These are phyloP conservation scores for Drosophila lacicola DNA, from an alignment of 2,888 invertebrate genomes.

Conservation along the genomic window DNA sequence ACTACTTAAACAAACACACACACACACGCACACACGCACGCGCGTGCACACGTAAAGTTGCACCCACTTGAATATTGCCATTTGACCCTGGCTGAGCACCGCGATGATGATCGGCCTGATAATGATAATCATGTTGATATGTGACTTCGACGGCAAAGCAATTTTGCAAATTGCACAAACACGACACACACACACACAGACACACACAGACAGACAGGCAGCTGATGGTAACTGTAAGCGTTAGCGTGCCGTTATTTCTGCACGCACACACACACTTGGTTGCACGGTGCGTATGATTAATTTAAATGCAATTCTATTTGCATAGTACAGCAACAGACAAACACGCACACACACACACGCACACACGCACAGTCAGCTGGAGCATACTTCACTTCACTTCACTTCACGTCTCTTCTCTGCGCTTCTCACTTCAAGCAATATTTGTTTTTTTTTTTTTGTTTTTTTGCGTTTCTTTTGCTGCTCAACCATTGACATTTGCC, in stretches of 20 bases:
- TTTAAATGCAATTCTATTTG: conserved; percentile 78
- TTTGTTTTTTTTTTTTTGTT: conserved; percentile 1
- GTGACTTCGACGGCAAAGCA: conserved; percentile 56
- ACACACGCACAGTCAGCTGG: not conserved
- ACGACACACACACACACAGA: conserved; percentile 21
- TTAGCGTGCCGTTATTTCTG: conserved; percentile 17
- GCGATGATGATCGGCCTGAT: conserved; percentile 13
- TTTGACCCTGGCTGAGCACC: conserved; percentile 30
- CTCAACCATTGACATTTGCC: conserved; percentile 39
- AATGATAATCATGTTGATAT: conserved; percentile 20
- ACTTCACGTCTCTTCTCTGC: not conserved
- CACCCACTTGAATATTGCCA: conserved; percentile 44
- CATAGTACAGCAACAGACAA: conserved; percentile 42
- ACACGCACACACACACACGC: conserved; percentile 1
- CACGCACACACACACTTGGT: conserved; percentile 2
- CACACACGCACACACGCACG: conserved; percentile 8
- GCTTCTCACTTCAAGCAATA: conserved; percentile 6
- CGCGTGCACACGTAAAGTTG: conserved; percentile 10
- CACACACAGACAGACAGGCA: conserved; percentile 10
- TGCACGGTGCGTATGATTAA: conserved; percentile 77
- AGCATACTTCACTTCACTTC: not conserved
- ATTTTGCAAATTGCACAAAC: conserved; percentile 73
- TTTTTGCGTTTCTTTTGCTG: conserved; percentile 23
- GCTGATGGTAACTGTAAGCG: conserved; percentile 36
- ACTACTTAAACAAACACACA: conserved; percentile 23